These are phyloP conservation scores for Acrobasis consociella DNA, from an alignment of 2,888 invertebrate species.

Conservation along the genomic window DNA sequence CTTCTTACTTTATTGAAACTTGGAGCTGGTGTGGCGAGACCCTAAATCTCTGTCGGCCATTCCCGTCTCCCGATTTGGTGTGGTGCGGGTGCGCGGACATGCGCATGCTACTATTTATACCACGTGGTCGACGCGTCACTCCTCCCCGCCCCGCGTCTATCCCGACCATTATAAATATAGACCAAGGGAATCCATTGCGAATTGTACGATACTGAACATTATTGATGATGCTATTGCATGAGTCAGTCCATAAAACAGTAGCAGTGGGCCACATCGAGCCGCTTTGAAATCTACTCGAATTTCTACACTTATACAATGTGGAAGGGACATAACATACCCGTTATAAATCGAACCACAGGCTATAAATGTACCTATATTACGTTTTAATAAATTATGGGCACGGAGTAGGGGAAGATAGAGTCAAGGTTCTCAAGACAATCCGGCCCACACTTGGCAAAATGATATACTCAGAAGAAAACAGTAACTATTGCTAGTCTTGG, in stretches of 20 bases:
- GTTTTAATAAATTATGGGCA: no score
- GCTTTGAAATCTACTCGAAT: not conserved
- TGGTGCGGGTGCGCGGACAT: conserved; percentile 63
- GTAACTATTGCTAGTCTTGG: no score
- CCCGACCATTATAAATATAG: conserved; percentile 68
- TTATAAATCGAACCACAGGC: no score
- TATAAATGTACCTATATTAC: no score
- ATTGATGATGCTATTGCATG: conserved; percentile 46
- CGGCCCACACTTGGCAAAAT: no score
- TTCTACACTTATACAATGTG: not conserved
- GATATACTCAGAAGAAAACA: no score
- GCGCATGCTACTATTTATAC: conserved; percentile 76
- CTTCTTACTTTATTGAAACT: no score
- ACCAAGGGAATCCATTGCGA: conserved; percentile 70
- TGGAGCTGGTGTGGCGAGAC: no score
- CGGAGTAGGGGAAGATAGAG: no score
- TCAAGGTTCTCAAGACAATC: no score
- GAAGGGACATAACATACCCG: no score
- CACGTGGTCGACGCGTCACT: conserved; percentile 57
- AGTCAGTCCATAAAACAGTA: conserved; percentile 45
- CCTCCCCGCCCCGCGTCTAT: conserved; percentile 40
- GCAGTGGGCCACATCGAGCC: not conserved
- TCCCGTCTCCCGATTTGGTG: conserved; percentile 75
- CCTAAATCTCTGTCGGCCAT: conserved; percentile 39
- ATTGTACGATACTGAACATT: conserved; percentile 45